Evolutionary conservation across 1,140 invertebrate genomes (phyloP).

Genomic region (Tetragonula clypearis): DNA sequence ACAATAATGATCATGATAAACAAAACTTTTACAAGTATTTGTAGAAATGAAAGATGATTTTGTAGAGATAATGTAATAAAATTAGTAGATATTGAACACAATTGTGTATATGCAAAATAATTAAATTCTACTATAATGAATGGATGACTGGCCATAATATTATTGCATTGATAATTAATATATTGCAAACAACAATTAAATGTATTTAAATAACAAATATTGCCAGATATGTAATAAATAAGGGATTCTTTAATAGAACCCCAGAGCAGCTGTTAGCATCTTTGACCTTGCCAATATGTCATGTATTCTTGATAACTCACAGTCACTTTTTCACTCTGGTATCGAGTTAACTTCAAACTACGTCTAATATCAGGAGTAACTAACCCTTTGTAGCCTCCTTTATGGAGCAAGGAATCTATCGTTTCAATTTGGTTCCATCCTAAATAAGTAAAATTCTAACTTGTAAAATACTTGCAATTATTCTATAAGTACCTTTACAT

Average conservation of each 20-base stretch:
- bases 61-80: constrained; percentile 62
- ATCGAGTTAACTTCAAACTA: constrained; percentile 95
- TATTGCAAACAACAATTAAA: constrained; percentile 68
- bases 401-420: constrained; percentile 98
- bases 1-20: constrained; percentile 48
- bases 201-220: constrained; percentile 71
- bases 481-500: background rate
- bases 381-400: constrained; percentile 96
- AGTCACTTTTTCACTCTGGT: constrained; percentile 94
- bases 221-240: constrained; percentile 56
- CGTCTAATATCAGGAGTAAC: constrained; percentile 94
- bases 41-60: constrained; percentile 65
- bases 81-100: constrained; percentile 60
- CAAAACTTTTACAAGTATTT: constrained; percentile 60
- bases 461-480: background rate
- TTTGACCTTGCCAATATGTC: constrained; percentile 83
- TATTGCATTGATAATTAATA: constrained; percentile 68
- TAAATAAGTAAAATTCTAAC: constrained; percentile 71
- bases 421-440: constrained; percentile 98
- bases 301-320: constrained; percentile 92
- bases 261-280: constrained; percentile 83
- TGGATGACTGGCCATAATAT: constrained; percentile 69
- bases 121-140: constrained; percentile 67
- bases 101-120: constrained; percentile 65
- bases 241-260: constrained; percentile 68